Percentiles rank a stretch among this genome's conserved stretches.
phyloP scores from a whole-genome alignment of 2,888 invertebrate genomes.

The Xanthostigma xanthostigma region DNA sequence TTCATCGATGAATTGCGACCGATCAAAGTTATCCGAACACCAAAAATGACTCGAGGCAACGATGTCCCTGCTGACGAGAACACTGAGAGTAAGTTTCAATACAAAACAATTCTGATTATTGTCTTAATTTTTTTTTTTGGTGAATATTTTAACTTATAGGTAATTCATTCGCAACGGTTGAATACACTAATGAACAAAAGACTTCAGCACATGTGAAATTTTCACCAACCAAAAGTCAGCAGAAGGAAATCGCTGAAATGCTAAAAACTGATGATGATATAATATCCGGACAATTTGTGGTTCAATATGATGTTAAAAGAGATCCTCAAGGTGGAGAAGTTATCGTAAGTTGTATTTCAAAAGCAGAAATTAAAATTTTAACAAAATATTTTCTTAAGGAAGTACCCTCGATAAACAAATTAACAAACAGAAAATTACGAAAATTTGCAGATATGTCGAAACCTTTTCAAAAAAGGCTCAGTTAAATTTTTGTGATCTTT shows the following conservation, averaged over 20 bases:
- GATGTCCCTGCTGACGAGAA: conserved; percentile 39
- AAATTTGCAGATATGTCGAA: too few species aligned
- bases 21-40: conserved; percentile 42
- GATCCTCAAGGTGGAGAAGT: conserved; percentile 42
- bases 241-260: conserved; percentile 22
- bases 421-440: too few species aligned
- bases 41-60: conserved; percentile 46
- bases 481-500: too few species aligned
- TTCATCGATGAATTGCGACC: conserved; percentile 46
- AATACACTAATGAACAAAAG: conserved; percentile 24
- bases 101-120: too few species aligned
- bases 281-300: conserved; percentile 46
- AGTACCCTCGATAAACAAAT: too few species aligned
- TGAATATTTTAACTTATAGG: conserved; percentile 22
- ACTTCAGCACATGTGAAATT: conserved; percentile 38
- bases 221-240: conserved; percentile 41
- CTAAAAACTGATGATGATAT: conserved; percentile 27
- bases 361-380: neutral
- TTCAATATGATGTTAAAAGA: conserved; percentile 52
- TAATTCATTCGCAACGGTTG: conserved; percentile 29
- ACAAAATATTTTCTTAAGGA: too few species aligned
- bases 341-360: conserved; percentile 22
- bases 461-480: too few species aligned
- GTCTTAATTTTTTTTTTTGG: too few species aligned
- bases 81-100: conserved; percentile 29